Base-by-base conservation (phyloP, 2,888 invertebrate genomes). In the Bhutanitis thaidina region DNA sequence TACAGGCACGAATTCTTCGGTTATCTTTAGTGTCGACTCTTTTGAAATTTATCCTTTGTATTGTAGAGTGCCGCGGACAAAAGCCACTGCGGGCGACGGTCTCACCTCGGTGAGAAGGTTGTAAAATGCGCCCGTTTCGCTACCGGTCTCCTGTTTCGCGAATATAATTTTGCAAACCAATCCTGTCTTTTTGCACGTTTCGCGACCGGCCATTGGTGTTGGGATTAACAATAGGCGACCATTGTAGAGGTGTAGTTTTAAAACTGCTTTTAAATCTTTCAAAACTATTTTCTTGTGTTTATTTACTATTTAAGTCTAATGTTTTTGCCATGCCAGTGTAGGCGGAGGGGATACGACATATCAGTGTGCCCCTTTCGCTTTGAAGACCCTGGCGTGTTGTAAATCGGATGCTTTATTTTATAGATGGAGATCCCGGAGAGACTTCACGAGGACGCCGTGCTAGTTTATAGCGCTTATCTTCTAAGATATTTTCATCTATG, bases 381-480 rank as follows among this genome's bases (percentile, higher is more conserved):
- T 81, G 76, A 80, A 84, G 72, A 80, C 80, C 80, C 78, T 65
- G 66, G 76, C 74, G 82, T 78, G 79, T 81, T 81, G 76, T 90
- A 87, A 88, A 89, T 85, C 80, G 85, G 80, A 76, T 86, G 80
- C 67, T 88, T 89, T 90, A 87, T 89, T 86, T 90, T 89, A 84
- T 84, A 90, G 89, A 67, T 75, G 83, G 74, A 71, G 80, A 60
- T 82, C 80, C 81, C 82, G 50, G 62, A 69, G 81, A 80, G 75
- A 74, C 61, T 57, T 59, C 58, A 68, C 71, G 69, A 69, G 56
- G 68, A 59, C 60, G 60, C 73, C 61, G 65, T 66, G 71, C 62
- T 62, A 66, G 74, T 67, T 63, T 71, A 35, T 71, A 70, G 75
- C 72, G 76, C 77, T 74, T 72, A 76, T 80, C 82, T 81, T 77